Evolutionary conservation across 2,113 vertebrate species (phyloP), one percentile per base, ranked within the genome.

Genomic region (Alexandromys fortis): DNA sequence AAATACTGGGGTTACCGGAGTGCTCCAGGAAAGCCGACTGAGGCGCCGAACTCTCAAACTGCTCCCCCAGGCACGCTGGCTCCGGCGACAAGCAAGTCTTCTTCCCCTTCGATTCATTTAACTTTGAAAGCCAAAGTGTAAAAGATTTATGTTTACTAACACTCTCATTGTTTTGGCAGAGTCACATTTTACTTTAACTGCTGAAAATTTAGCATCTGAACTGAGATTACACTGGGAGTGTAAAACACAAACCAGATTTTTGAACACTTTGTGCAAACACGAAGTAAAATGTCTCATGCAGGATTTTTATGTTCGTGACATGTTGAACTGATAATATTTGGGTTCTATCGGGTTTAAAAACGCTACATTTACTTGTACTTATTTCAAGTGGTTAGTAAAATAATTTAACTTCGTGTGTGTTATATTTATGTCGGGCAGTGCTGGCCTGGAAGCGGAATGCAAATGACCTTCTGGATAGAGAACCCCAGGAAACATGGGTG

Each of bases 231-330:
- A 58, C 75, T 86, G 2, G 70, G 72, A 42, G 58, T 12, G 0
- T 78, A 85, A 96, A 88, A 86, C 38, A 81, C 38, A 72, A 93
- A 68, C 58, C 65, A 47, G 61, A 91, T 86, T 86, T 86, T 90
- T 33, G 63, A 76, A 83, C 30, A 86, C 30, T 61, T 78, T 21
- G 26, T 35, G 13, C 0, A 30, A 78, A 93, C 90, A 85, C n/a
- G 72, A n/a, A 16, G 13, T 35, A 67, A 38, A 92, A 45, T 52
- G 47, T 42, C 87, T 89, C 87, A 55, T 76, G 85, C 13, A 16
- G 73, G 81, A 87, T 78, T 77, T 88, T 90, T 77, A 42, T 93
- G 16, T 38, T 92, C 16, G 33, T 73, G 45, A 26, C n/a, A 67
- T 61, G 9, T 79, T 83, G 52, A 89, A 68, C 35, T 90, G 75